Conservation (phyloP, 2,888 invertebrate species). For the Eubasilissa splendida region DNA sequence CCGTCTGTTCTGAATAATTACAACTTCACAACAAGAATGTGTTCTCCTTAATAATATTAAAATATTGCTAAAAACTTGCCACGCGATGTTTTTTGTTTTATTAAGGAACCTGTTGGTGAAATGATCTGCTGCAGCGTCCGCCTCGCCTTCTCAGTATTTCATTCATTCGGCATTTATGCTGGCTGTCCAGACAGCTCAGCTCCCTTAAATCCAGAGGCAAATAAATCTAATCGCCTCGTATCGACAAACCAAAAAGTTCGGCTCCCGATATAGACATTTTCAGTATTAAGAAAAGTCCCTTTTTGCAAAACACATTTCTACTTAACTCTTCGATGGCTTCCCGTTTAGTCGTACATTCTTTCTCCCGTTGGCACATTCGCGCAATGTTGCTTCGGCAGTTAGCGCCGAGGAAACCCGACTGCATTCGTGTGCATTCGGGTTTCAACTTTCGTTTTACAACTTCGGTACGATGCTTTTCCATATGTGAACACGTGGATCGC, state of each 20-base stretch:
- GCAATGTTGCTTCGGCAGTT: neutral
- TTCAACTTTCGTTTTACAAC: neutral
- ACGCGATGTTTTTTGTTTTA: no score
- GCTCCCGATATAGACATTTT: no score
- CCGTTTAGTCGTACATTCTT: neutral
- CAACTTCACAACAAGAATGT: no score
- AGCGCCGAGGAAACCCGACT: constrained; percentile 2
- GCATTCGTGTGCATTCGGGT: constrained; percentile 1
- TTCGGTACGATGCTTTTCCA: constrained; percentile 1
- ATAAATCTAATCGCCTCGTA: neutral
- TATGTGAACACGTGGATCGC: constrained; percentile 1
- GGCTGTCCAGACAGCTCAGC: no score
- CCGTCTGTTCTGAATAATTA: no score
- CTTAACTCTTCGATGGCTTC: neutral
- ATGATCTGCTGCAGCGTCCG: neutral
- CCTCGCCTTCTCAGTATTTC: constrained; percentile 16
- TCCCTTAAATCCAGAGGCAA: neutral
- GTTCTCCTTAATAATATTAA: no score
- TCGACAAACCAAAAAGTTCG: neutral
- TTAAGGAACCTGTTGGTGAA: neutral
- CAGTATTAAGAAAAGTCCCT: neutral
- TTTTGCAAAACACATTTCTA: neutral
- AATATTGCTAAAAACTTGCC: no score
- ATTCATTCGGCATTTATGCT: constrained; percentile 7
- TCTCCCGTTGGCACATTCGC: constrained; percentile 9